phyloP scores from a whole-genome alignment of 2,888 invertebrate genomes.

The Eilema griseolum region DNA sequence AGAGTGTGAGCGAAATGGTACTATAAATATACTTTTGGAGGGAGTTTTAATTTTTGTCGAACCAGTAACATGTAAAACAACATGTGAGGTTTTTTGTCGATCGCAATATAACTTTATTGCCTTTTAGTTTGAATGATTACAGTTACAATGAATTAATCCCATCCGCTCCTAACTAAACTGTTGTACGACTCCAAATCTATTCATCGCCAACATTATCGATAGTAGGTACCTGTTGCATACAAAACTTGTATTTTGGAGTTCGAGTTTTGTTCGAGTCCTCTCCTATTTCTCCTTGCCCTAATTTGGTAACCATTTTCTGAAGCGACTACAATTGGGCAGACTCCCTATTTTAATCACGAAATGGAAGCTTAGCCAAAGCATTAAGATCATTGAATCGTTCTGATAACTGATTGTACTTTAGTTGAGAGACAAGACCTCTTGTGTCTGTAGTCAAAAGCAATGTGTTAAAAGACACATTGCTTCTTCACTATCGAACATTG shows the following conservation, averaged over 20 bases:
- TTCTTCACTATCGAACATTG: not conserved
- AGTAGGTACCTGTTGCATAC: not conserved
- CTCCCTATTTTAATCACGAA: no score
- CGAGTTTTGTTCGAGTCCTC: no score
- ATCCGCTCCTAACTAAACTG: not conserved
- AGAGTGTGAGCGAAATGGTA: no score
- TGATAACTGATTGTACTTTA: no score
- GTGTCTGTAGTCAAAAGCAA: not conserved
- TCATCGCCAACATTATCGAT: not conserved
- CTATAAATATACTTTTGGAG: no score
- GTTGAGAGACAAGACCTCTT: not conserved
- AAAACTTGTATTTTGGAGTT: not conserved
- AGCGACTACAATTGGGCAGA: no score
- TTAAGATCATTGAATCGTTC: no score
- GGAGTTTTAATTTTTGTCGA: not conserved
- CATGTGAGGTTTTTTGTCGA: not conserved
- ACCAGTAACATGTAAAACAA: not conserved
- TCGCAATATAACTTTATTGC: not conserved
- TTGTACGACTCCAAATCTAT: not conserved
- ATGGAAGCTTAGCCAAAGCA: no score
- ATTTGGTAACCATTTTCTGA: no score
- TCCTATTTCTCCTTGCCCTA: no score
- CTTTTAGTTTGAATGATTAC: not conserved
- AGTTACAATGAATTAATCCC: not conserved
- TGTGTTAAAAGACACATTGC: not conserved